Evolutionary conservation across 2,888 invertebrate genomes (phyloP), one percentile per base, ranked within the genome.

Genomic region (Cheilosia vulpina): DNA sequence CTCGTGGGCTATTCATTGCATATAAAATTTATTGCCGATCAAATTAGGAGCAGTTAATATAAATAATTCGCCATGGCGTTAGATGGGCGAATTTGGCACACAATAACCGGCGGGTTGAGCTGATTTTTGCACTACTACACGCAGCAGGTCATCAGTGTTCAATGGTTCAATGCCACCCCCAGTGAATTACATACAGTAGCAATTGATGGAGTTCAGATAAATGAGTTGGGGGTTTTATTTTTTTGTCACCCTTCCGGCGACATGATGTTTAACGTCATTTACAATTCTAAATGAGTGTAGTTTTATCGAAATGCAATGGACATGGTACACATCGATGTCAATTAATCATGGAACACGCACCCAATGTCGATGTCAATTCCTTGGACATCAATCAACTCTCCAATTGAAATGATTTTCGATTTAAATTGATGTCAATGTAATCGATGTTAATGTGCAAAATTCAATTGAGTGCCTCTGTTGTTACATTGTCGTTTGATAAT

Each of bases 1-100:
- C 57, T 43, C 21, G 58, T 41, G 52, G 50, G 76, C n/a, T 52
- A 52, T 76, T 76, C 68, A 76, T 76, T 76, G 50, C 66, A 76
- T 68, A 52, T 60, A 68, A 76, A 76, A 66, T 68, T 58, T 41
- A 68, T 76, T 52, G 52, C 68, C 45, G 52, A 60, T 76, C 68
- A 60, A 76, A 76, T 68, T 68, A 68, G 76, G 53, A 68, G 52
- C 76, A 68, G 52, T 76, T 68, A 66, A 76, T 68, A 66, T 68
- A 45, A 60, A 76, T 76, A 60, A 60, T 34, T 68, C 43, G 17
- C 31, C 60, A 34, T 21, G 11, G 66, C 60, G 41, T 66, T 31
- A 43, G 66, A 65, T 57, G 43, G 38, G n/a, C 63, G 17, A 63
- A 27, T 31, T 31, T 34, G 17, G 43, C 55, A 68, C 68, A 43